A percentile compares a stretch with the other conserved stretches of the same genome.
These are phyloP conservation scores for Xylota sylvarum DNA, from an alignment of 2,888 invertebrate species.

Conservation along the genomic window DNA sequence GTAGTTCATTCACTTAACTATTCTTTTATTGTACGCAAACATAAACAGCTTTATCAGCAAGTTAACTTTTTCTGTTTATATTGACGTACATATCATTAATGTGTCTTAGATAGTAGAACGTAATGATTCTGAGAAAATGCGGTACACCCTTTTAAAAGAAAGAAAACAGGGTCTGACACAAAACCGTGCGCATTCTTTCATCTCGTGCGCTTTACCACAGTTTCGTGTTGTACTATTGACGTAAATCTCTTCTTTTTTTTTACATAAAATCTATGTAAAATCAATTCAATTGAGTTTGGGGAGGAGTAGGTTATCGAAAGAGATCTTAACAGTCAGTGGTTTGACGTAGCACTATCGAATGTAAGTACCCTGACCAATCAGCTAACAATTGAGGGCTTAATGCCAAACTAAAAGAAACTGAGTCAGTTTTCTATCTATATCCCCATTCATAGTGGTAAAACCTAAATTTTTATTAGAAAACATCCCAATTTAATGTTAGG, in stretches of 20 bases:
- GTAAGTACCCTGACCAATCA: too few species aligned
- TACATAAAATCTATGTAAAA: background rate
- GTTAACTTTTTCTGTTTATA: constrained; percentile 71
- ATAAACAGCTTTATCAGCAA: constrained; percentile 74
- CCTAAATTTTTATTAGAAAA: too few species aligned
- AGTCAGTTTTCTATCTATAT: too few species aligned
- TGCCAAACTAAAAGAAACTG: too few species aligned
- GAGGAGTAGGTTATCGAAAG: background rate
- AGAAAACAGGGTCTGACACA: constrained; percentile 55
- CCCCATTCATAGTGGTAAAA: too few species aligned
- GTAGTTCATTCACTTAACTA: constrained; percentile 74
- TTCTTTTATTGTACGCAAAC: constrained; percentile 74
- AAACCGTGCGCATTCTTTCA: constrained; percentile 35
- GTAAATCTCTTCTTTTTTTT: constrained; percentile 20
- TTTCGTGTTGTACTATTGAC: constrained; percentile 14
- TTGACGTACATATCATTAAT: constrained; percentile 73
- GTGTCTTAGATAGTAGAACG: constrained; percentile 65
- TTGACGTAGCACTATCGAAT: too few species aligned
- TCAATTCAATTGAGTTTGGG: constrained; percentile 11
- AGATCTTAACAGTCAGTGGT: too few species aligned
- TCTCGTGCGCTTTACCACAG: constrained; percentile 29
- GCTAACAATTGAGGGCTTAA: too few species aligned
- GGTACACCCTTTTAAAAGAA: constrained; percentile 57
- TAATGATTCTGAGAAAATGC: constrained; percentile 72
- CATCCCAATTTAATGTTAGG: too few species aligned